phyloP scores from a whole-genome alignment of 2,888 invertebrate species.

The Trissonchulus latispiculum region DNA sequence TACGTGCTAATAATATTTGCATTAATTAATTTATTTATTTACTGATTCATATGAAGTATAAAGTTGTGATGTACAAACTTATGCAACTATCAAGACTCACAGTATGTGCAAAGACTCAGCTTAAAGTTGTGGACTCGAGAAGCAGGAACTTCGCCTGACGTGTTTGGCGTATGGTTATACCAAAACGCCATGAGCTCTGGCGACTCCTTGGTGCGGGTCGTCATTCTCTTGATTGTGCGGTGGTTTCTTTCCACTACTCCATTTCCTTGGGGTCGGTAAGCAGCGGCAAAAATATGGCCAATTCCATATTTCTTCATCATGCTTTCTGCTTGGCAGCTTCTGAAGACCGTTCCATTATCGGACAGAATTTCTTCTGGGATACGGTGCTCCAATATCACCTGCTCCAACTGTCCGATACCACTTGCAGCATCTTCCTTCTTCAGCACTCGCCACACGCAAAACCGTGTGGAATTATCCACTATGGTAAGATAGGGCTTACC shows the following conservation, averaged over 20 bases:
- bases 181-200: no score
- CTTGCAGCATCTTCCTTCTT: background rate
- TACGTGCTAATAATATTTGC: background rate
- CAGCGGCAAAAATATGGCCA: background rate
- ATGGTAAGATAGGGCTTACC: conserved; percentile 10
- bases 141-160: conserved; percentile 1
- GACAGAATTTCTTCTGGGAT: conserved; percentile 6
- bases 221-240: conserved; percentile 13
- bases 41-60: no score
- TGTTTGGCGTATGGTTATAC: conserved; percentile 5
- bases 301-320: background rate
- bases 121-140: background rate
- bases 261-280: conserved; percentile 9
- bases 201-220: conserved; percentile 2
- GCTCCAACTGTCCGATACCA: background rate
- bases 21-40: background rate
- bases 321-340: no score
- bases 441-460: conserved; percentile 4
- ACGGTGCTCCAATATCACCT: conserved; percentile 1
- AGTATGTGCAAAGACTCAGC: background rate
- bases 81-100: no score
- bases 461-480: conserved; percentile 4
- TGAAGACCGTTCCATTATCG: conserved; percentile 13
- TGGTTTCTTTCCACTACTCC: conserved; percentile 9
- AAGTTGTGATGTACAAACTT: no score